Conservation (phyloP, 2,797 vertebrate species). For the Huso huso region DNA sequence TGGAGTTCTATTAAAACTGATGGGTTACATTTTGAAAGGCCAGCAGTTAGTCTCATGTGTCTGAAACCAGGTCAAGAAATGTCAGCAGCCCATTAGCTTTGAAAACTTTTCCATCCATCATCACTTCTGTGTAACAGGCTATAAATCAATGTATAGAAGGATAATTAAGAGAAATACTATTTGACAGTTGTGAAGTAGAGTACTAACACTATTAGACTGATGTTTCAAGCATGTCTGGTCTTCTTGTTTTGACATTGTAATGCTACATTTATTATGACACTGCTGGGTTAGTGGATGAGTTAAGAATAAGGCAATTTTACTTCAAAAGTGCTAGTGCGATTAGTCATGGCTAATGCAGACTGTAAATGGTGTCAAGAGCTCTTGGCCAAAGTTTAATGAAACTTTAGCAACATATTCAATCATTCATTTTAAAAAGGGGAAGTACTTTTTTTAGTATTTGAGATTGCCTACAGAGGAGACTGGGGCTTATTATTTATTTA, state of each 20-base stretch:
- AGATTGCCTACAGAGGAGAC: too few species aligned
- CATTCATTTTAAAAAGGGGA: too few species aligned
- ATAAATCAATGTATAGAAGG: not conserved
- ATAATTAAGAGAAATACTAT: not conserved
- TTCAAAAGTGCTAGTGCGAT: too few species aligned
- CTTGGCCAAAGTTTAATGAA: too few species aligned
- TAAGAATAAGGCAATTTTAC: too few species aligned
- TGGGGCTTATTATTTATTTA: too few species aligned
- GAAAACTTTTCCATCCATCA: not conserved
- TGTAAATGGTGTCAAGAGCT: too few species aligned
- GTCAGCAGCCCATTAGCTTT: not conserved
- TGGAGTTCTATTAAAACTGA: not conserved
- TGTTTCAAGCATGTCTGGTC: not conserved
- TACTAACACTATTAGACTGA: not conserved
- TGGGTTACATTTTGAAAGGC: not conserved
- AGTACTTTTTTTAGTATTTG: too few species aligned
- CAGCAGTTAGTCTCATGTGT: not conserved
- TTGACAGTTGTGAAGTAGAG: not conserved
- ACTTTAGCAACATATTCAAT: too few species aligned
- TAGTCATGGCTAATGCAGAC: too few species aligned
- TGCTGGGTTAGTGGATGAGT: too few species aligned
- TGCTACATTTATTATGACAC: too few species aligned
- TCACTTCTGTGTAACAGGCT: not conserved
- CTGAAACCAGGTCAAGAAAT: not conserved
- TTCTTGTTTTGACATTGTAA: not conserved